Base-by-base conservation (phyloP, 2,888 invertebrate genomes). In the Acanthopleura granulata region DNA sequence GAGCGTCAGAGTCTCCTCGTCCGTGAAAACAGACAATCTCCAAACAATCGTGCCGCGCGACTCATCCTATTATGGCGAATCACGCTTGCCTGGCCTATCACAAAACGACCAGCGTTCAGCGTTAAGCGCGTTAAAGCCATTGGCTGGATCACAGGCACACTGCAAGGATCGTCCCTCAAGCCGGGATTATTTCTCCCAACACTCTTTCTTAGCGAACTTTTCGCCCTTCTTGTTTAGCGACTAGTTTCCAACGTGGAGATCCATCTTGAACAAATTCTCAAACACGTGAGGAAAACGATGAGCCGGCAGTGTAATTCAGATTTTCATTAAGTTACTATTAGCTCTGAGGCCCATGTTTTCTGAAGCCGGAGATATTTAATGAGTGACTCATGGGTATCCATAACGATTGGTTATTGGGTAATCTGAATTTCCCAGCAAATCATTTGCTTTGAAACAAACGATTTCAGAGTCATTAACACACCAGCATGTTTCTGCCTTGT, bases 51-150 rank as follows among this genome's bases (percentile, higher is more conserved):
- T 27, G 27, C 29, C 27, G 22, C 66, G 16, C 66, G 57, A 27
- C 66, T 27, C 66, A 66, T 66, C 66, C 66, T 27, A 66, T 66
- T 66, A 15, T 66, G 66, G 25, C 27, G 16, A 25, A 22, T 66
- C 29, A 66, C 66, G 66, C 66, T 25, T 66, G 27, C 66, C 16
- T 66, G 29, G 25, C 66, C 66, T 66, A 66, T 66, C 66, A 66
- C 66, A 66, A 66, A 66, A 27, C 66, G 27, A 27, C 22, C 29
- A 66, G 25, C 15, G 25, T 27, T 27, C 29, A 27, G 22, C 25
- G 25, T 25, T 66, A 66, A 66, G 29, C 66, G 27, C 22, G 66
- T 66, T 66, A 27, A 40, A 40, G 40, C 66, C 29, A 66, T 66
- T 66, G 25, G 66, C 29, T 16, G 22, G 18, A 22, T 66, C n/a